phyloP scores from a whole-genome alignment of 2,797 vertebrate genomes.

The Heteromormyrus szaboi region DNA sequence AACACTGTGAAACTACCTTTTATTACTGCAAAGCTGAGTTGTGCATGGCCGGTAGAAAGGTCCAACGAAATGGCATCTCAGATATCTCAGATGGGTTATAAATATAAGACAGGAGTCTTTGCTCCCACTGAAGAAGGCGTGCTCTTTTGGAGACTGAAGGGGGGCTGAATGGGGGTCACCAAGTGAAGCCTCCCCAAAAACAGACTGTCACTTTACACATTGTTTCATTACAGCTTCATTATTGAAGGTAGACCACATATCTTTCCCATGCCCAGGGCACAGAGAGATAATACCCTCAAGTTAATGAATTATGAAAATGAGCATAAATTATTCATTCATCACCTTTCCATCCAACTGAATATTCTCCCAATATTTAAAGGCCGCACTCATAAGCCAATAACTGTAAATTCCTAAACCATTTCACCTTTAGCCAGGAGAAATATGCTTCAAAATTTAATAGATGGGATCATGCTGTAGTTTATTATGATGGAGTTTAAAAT shows the following conservation, averaged over 20 bases:
- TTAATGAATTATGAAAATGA: slow-evolving; percentile 14
- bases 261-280: neutral
- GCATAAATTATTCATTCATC: slow-evolving; percentile 9
- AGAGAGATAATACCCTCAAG: neutral
- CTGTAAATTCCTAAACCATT: neutral
- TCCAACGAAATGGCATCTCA: neutral
- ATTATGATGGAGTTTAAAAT: neutral
- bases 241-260: neutral
- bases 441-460: neutral
- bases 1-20: neutral
- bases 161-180: neutral
- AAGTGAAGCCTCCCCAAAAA: neutral
- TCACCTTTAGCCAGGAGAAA: slow-evolving; percentile 12
- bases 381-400: neutral
- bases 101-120: neutral
- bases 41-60: neutral
- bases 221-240: neutral
- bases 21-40: neutral
- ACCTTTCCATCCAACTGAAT: slow-evolving; percentile 13
- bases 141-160: neutral
- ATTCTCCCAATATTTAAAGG: neutral
- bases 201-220: neutral
- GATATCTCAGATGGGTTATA: neutral
- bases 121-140: neutral
- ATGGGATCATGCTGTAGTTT: neutral